phyloP scores from a whole-genome alignment of 2,888 invertebrate genomes.

The Petrophora chlorosata region DNA sequence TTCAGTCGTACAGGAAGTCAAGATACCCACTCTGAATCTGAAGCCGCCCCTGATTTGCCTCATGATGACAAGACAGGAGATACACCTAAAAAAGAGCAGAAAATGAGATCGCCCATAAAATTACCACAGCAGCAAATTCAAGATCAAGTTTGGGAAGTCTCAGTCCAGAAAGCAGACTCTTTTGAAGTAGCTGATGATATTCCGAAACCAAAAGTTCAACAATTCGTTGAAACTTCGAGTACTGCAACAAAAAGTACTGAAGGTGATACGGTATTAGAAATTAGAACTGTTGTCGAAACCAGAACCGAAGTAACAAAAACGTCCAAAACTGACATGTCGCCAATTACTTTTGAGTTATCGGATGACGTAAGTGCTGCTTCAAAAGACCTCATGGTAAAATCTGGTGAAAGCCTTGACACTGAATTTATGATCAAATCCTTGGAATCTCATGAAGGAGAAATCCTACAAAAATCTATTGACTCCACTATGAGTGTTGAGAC shows the following conservation, averaged over 20 bases:
- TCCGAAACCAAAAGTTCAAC: slow-evolving; percentile 48
- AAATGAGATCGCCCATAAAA: slow-evolving; percentile 69
- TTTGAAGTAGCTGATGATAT: slow-evolving; percentile 66
- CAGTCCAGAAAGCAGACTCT: slow-evolving; percentile 68
- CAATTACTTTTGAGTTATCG: slow-evolving; percentile 66
- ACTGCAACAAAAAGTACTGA: slow-evolving; percentile 55
- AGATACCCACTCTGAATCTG: slow-evolving; percentile 83
- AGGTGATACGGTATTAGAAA: slow-evolving; percentile 57
- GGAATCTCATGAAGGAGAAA: slow-evolving; percentile 79
- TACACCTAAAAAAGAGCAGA: slow-evolving; percentile 67
- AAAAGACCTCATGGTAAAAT: slow-evolving; percentile 79
- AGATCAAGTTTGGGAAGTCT: slow-evolving; percentile 77
- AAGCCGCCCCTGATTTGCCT: slow-evolving; percentile 78
- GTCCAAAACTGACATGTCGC: slow-evolving; percentile 70
- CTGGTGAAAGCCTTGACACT: slow-evolving; percentile 79
- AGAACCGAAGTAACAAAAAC: slow-evolving; percentile 56
- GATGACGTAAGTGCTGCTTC: slow-evolving; percentile 73
- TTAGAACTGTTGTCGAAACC: slow-evolving; percentile 53
- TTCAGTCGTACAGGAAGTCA: slow-evolving; percentile 82
- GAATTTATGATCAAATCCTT: slow-evolving; percentile 80
- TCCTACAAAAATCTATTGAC: slow-evolving; percentile 79
- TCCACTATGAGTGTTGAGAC: slow-evolving; percentile 81
- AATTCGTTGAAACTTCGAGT: slow-evolving; percentile 47
- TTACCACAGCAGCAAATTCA: slow-evolving; percentile 74
- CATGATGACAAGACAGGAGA: slow-evolving; percentile 72